Base-by-base conservation (phyloP, 1,140 invertebrate species). In the Drosophila biarmipes region DNA sequence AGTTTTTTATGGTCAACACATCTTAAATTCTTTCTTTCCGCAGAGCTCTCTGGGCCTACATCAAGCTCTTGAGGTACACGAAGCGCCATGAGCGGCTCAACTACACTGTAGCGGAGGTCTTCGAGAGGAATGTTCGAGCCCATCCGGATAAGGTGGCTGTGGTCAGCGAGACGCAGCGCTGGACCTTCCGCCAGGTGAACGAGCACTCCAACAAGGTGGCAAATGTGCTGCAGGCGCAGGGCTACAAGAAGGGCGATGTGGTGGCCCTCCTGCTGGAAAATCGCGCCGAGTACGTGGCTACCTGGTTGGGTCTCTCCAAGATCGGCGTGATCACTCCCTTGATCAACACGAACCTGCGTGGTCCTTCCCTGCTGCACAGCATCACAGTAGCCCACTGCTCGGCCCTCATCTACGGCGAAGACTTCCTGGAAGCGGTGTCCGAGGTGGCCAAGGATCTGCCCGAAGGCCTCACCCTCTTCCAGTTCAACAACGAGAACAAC, bases 181-280 rank as follows among this genome's bases (percentile, higher is more conserved):
- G 97, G 96, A 96, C 96, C 8, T 98, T 96, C 92, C 93, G 94
- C 45, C 94, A 95, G 94, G 93, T 98, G 4, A 97, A 98, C 63
- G 95, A 96, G 35, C 96, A 95, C 73, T 96, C 97, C 19, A 98
- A 99, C 92, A 94, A 95, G 92, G 94, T 98, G n/a, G 96, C 97
- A 0, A 96, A 97, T 64, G 94, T 95, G 21, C 97, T 98, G 92
- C 94, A 95, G 84, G 94, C 94, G 0, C 94, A 96, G 43, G 97
- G 96, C 10, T 95, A 96, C 77, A 93, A 94, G 51, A 96, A 96
- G 78, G 98, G 97, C 10, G 97, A 99, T 92, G 94, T 96, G 2
- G 95, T 99, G 0, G 97, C 97, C 11, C 92, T 99, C 19, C 95
- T 98, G 79, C 95, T 99, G 94, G 97, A 99, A 84, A 98, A 97